Evolutionary conservation across 2,113 vertebrate species (phyloP), one percentile per base, ranked within the genome.

Genomic region (Diphyllodes magnificus): DNA sequence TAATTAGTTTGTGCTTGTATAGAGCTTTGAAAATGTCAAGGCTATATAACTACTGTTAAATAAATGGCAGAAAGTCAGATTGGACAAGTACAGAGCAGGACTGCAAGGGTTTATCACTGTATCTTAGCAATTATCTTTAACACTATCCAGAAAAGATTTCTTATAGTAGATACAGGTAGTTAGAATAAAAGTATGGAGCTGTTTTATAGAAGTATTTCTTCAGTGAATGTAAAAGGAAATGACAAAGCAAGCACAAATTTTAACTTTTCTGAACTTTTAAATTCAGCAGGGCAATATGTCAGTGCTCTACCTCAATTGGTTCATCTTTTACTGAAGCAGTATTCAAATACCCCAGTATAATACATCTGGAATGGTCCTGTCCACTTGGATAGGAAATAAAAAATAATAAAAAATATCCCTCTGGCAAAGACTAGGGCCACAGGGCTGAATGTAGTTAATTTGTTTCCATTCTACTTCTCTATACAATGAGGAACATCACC

Each of bases 1-100:
- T 96, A 97, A 97, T 94, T 97, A 95, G 94, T 96, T 96, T 96
- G 82, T 96, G 82, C 85, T 96, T 92, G 71, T 92, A 68, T 78
- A 94, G 69, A 88, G 82, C 68, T 93, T 88, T 88, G 82, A 96
- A 97, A 97, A 97, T 97, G 92, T 95, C 96, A 97, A 81, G 85
- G 76, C 92, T 90, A 86, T 96, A 90, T 90, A 95, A 93, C 92
- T 88, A 88, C 81, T 88, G 95, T 92, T 96, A 93, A 95, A 91
- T 96, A 95, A 95, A 94, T 94, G 95, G 68, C 90, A 92, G 61
- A 88, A 64, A 90, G 60, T 85, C 79, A 93, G 47, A 80, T 10
- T 92, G 71, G 94, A 94, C 92, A 93, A 93, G 83, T 68, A 60
- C 15, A 64, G 47, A 88, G 40, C 51, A 92, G 71, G 69, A 94